Percentiles rank a stretch among this genome's conserved stretches.
These are phyloP conservation scores for Drosophila subobscura DNA, from an alignment of 1,140 invertebrate species.

Conservation along the genomic window DNA sequence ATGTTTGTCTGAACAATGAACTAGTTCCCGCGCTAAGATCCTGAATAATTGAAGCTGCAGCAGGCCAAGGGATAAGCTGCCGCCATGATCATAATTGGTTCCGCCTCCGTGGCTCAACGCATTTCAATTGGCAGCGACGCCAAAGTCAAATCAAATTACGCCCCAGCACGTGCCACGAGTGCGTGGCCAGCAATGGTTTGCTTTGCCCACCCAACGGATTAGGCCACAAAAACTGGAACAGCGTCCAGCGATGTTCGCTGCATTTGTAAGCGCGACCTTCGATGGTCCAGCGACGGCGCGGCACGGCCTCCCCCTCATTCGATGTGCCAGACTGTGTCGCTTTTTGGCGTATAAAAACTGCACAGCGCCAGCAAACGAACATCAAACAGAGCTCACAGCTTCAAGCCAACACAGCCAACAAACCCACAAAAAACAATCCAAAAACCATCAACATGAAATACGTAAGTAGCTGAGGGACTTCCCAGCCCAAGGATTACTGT, in stretches of 20 bases:
- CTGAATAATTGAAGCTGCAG: background rate
- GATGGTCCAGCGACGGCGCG: background rate
- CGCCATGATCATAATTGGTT: slow-evolving; percentile 62
- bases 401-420: slow-evolving; percentile 50
- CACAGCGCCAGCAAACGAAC: slow-evolving; percentile 4
- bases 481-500: too few species aligned
- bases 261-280: slow-evolving; percentile 71
- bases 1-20: background rate
- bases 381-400: slow-evolving; percentile 72
- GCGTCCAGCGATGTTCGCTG: slow-evolving; percentile 54
- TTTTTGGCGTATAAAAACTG: slow-evolving; percentile 55
- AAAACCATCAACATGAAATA: slow-evolving; percentile 76
- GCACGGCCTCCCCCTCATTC: slow-evolving; percentile 9
- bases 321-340: slow-evolving; percentile 31
- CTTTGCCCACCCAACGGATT: background rate
- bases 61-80: background rate
- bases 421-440: slow-evolving; percentile 18
- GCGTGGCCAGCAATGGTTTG: slow-evolving; percentile 27
- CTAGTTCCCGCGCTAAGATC: background rate
- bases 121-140: slow-evolving; percentile 61
- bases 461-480: slow-evolving; percentile 55
- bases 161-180: slow-evolving; percentile 63
- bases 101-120: slow-evolving; percentile 46
- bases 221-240: slow-evolving; percentile 44
- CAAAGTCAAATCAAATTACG: slow-evolving; percentile 68